Evolutionary conservation across 2,888 invertebrate species (phyloP), one percentile per base, ranked within the genome.

Genomic region (Drosophila mettleri): DNA sequence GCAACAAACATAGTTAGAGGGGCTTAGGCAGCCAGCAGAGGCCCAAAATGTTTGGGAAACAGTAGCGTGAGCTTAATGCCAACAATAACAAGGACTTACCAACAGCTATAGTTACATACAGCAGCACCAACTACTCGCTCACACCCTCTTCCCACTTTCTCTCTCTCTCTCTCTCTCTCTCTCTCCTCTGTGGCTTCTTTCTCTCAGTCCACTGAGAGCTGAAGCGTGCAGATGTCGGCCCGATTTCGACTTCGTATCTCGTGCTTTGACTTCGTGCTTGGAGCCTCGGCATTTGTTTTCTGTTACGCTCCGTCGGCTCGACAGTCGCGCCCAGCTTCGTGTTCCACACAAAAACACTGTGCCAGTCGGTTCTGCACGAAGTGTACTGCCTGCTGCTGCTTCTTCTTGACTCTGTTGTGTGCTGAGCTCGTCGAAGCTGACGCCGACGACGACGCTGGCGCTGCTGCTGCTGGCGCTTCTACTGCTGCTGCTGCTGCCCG

Each of bases 321-420:
- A 10, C 49, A 49, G 49, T 49, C 49, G 49, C 49, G 34, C 49
- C 49, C 67, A 65, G 64, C 48, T 52, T 74, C 69, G 73, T 78
- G 48, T 18, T 20, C n/a, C n/a, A 41, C 48, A 22, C 16, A 27
- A 48, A 48, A 29, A 89, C 76, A 76, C 57, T 77, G 75, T 88
- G 91, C 87, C 91, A 91, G 90, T 91, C 49, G 90, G 88, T 90
- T n/a, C 49, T 33, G n/a, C 49, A 46, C 66, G 66, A 66, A 41
- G 33, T 10, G 49, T n/a, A n/a, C 48, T 48, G 20, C 31, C 29
- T 12, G 18, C 18, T 48, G 48, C 48, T 49, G 22, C 49, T 34
- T 22, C 49, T 34, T 34, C 33, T 49, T 22, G 3, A 8, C 29
- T 52, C 14, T 20, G 14, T 49, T 36, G 24, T 51, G 24, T 36